Base-by-base conservation (phyloP, 2,888 invertebrate species). In the Rhabditophanes sp. region DNA sequence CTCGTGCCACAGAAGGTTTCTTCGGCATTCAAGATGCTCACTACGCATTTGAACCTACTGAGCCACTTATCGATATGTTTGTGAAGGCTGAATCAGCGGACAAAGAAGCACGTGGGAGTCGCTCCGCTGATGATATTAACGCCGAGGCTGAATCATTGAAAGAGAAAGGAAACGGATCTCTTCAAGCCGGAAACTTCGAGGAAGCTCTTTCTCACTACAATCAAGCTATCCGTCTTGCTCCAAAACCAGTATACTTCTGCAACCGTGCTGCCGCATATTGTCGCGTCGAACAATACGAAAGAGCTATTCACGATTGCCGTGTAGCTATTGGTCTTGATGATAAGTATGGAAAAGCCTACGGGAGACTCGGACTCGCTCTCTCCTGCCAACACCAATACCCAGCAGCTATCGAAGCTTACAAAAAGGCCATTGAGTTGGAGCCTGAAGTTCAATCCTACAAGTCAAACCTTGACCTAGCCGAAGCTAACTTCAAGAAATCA, bases 241-340 rank as follows among this genome's bases (percentile, higher is more conserved):
- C 75, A 42, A 90, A 90, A 71, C 79, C 90, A 1, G 82, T 93
- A 19, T 93, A 80, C 69, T 93, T 82, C 67, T 88, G 90, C 67
- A 96, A 96, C 66, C 76, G 73, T 48, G 96, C 93, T 27, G 93
- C 93, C 2, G 87, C 88, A 1, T 79, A 80, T 66, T 87, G 81
- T 64, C 83, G 85, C 64, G 69, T 88, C 46, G 79, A 79, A 30
- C 77, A 81, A 58, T 79, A 83, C 61, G 74, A 77, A 32, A 74
- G 76, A 39, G 83, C 87, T 7, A 78, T 90, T 33, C 76, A 77
- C 33, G 93, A 96, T 68, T 90, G 88, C 66, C 77, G 79, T 53
- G 77, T 77, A 26, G 88, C 96, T 4, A 72, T 96, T 34, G 74
- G 76, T 20, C 75, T 90, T 50, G 87, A 93, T 67, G 79, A 83